Conservation (phyloP, 2,888 invertebrate genomes). For the Dryadula phaetusa region DNA sequence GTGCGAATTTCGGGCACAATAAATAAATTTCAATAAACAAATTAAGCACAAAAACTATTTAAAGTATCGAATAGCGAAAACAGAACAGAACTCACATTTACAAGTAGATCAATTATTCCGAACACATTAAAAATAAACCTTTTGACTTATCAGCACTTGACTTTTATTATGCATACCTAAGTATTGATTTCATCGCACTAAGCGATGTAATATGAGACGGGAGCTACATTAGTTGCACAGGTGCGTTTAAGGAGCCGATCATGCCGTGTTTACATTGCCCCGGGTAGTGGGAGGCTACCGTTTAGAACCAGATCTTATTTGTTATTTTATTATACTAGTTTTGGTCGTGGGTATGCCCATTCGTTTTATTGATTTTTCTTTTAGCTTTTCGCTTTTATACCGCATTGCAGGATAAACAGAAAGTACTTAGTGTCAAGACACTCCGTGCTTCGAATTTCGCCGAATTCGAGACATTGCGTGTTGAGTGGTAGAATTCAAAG, state of each 20-base stretch:
- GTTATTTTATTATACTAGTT: constrained; percentile 15
- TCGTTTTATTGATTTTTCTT: background rate
- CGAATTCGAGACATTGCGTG: too few relatives aligned
- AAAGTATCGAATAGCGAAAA: background rate
- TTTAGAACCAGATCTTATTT: constrained; percentile 21
- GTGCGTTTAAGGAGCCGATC: constrained; percentile 25
- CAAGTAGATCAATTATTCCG: background rate
- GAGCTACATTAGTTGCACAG: constrained; percentile 30
- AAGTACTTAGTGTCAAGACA: too few relatives aligned
- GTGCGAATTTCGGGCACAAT: too few relatives aligned
- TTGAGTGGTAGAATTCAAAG: too few relatives aligned
- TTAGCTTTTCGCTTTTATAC: too few relatives aligned
- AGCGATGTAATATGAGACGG: constrained; percentile 20
- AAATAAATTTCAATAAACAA: background rate
- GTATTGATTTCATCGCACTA: constrained; percentile 24
- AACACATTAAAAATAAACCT: background rate
- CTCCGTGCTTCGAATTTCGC: too few relatives aligned
- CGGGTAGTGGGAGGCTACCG: constrained; percentile 29
- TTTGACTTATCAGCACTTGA: constrained; percentile 9
- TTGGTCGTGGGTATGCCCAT: background rate
- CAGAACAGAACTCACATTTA: too few relatives aligned
- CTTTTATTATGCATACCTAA: constrained; percentile 15
- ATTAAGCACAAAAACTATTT: background rate
- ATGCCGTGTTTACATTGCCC: constrained; percentile 18
- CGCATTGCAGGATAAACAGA: too few relatives aligned